Conservation (phyloP, 1,140 invertebrate genomes). For the Bombus pyrosoma region DNA sequence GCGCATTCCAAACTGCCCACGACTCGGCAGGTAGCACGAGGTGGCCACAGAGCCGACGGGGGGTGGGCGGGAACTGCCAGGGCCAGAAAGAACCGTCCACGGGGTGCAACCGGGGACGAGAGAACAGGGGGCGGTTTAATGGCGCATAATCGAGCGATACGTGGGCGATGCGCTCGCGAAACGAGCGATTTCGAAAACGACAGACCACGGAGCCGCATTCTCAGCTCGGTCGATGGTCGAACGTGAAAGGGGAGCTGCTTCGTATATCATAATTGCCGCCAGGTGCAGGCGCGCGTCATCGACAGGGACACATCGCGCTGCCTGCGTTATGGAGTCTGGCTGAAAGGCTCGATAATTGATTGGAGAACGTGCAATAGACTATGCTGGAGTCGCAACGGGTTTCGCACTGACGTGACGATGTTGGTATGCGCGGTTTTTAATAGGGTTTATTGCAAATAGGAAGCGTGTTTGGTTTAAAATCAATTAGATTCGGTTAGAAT, state of each 20-base stretch:
- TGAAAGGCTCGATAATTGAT: constrained; percentile 1
- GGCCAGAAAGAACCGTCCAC: neutral
- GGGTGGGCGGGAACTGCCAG: constrained; percentile 7
- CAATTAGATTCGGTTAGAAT: too few species aligned
- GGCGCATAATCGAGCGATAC: constrained; percentile 50
- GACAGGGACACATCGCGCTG: neutral
- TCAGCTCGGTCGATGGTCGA: neutral
- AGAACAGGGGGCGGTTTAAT: constrained; percentile 28
- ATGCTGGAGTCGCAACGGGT: neutral
- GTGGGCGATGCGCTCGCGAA: constrained; percentile 44
- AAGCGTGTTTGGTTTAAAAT: neutral
- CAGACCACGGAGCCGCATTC: constrained; percentile 33
- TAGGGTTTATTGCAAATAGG: neutral
- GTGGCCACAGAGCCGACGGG: constrained; percentile 32
- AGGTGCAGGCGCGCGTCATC: constrained; percentile 20
- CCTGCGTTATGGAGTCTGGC: too few species aligned
- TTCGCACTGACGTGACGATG: neutral
- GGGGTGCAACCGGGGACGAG: neutral
- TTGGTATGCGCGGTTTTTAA: neutral
- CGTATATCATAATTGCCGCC: constrained; percentile 45
- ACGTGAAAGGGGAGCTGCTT: constrained; percentile 24
- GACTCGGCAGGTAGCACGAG: constrained; percentile 69
- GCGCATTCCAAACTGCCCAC: constrained; percentile 72
- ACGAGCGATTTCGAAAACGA: constrained; percentile 49
- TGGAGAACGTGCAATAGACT: neutral